A percentile compares a stretch with the other conserved stretches of the same genome.
These are phyloP conservation scores for Callospermophilus lateralis DNA, from an alignment of 2,113 vertebrate species.

Conservation along the genomic window DNA sequence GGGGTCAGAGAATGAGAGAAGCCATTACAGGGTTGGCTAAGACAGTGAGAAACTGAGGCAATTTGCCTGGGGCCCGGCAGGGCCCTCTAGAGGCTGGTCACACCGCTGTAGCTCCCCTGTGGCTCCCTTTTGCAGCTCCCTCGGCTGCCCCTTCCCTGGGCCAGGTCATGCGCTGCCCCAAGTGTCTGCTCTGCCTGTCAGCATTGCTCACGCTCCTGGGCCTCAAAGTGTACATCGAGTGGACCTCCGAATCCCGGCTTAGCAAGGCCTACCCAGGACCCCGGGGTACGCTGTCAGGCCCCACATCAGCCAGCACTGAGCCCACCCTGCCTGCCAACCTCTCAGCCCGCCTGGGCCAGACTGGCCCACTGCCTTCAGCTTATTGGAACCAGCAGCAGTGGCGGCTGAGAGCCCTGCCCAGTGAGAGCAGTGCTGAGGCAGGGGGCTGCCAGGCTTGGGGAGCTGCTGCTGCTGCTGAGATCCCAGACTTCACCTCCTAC, in stretches of 20 bases:
- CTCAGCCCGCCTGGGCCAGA: constrained; percentile 67
- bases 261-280: constrained; percentile 42
- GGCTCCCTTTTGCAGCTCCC: constrained; percentile 39
- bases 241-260: constrained; percentile 60
- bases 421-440: neutral
- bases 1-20: neutral
- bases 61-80: neutral
- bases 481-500: constrained; percentile 90
- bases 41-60: neutral
- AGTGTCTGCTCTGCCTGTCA: constrained; percentile 81
- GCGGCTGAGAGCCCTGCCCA: constrained; percentile 82
- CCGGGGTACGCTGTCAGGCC: neutral
- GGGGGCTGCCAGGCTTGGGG: constrained; percentile 66
- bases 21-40: neutral
- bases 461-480: constrained; percentile 76
- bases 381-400: constrained; percentile 93
- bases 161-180: constrained; percentile 81
- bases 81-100: neutral
- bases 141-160: neutral
- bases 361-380: constrained; percentile 57
- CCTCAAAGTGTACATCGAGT: constrained; percentile 86
- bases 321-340: constrained; percentile 65
- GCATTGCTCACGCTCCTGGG: constrained; percentile 83
- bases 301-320: neutral
- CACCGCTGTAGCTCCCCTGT: constrained; percentile 2